A percentile compares a stretch with the other conserved stretches of the same genome.
phyloP scores from a whole-genome alignment of 2,113 vertebrate species.

The Cavia aperea region DNA sequence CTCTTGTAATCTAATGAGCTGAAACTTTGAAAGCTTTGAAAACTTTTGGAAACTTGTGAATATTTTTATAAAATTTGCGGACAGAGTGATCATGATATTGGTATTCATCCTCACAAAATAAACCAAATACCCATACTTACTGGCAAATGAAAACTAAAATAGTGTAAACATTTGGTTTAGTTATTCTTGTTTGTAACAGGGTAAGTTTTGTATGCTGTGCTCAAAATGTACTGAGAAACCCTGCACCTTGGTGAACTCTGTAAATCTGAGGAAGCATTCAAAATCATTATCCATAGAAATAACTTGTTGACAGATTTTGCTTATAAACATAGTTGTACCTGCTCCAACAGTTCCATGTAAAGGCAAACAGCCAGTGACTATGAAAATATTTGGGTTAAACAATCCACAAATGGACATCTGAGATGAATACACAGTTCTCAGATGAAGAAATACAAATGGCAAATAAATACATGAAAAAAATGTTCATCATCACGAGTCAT shows the following conservation, averaged over 20 bases:
- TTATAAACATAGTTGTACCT: neutral
- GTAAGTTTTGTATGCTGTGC: neutral
- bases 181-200: neutral
- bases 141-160: neutral
- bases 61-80: neutral
- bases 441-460: too few species aligned
- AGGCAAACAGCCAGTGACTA: neutral
- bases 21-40: neutral
- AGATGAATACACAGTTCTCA: too few species aligned
- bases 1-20: neutral
- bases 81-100: neutral
- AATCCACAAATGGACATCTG: too few species aligned
- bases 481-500: too few species aligned
- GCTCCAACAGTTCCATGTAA: neutral
- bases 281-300: constrained; percentile 23
- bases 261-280: neutral
- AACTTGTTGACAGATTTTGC: constrained; percentile 2
- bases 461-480: too few species aligned
- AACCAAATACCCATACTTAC: neutral
- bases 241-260: neutral
- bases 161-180: neutral
- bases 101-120: neutral
- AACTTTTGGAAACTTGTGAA: neutral
- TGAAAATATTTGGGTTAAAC: neutral
- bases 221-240: neutral